Evolutionary conservation across 2,797 vertebrate genomes (phyloP), one percentile per base, ranked within the genome.

Genomic region (Calcarius lapponicus): DNA sequence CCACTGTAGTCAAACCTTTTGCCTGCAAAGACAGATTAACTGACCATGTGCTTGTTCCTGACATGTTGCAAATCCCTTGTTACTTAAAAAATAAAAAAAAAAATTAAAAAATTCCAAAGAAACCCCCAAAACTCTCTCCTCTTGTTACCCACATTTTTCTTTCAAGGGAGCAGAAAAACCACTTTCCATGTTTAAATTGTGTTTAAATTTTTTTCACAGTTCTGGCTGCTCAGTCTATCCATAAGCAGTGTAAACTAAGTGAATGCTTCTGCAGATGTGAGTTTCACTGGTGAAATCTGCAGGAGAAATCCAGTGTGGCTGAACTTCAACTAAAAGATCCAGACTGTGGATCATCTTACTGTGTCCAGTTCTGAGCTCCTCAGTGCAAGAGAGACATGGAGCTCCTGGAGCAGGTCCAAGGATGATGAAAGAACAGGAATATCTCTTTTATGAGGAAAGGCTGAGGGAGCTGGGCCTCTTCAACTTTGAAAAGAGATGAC

Each of bases 1-100:
- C 16, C 21, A 4, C 18, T 45, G 3, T 7, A 42, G 24, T 69
- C 1, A 0, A 83, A 51, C 3, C 1, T 4, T 69, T 48, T 75
- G 16, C 16, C 43, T 4, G 0, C 15, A 53, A 57, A 80, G 9
- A 5, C 24, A 26, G 45, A 36, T 75, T 78, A 62, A 47, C 13
- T 29, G 9, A 17, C n/a, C 0, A 0, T 26, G 4, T 32, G 26
- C n/a, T 79, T 94, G 14, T 24, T 48, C 67, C n/a, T 91, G 34
- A 5, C 5, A 0, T 20, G 9, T 32, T 42, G 32, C 10, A 76
- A 85, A 60, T 32, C 18, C 4, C 13, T 79, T 38, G 8, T 16
- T 69, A 21, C 9, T 84, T 74, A 20, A 66, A 51, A 73, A 38
- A 72, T 15, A 26, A 25, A 26, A 9, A 14, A 47, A 28, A 12